Evolutionary conservation across 2,888 invertebrate species (phyloP).

Genomic region (Isotomurus palustris): DNA sequence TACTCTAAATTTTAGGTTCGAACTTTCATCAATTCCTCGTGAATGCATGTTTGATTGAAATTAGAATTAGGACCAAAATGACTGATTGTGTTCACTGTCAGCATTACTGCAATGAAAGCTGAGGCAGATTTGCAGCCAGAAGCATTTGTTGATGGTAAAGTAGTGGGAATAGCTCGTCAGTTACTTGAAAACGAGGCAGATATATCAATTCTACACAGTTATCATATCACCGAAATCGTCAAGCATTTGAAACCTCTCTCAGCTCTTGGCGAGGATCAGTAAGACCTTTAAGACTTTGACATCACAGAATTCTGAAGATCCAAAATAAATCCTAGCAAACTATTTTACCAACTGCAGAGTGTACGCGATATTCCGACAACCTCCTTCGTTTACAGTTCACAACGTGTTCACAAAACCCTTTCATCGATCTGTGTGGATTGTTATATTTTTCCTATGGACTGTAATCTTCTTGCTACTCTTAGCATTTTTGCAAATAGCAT

Average conservation of each 20-base stretch:
- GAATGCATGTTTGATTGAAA: not conserved
- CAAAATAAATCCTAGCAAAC: not conserved
- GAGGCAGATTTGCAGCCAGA: not conserved
- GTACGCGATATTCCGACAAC: constrained; percentile 22
- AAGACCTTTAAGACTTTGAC: not conserved
- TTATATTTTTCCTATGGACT: not conserved
- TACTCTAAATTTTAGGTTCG: constrained; percentile 19
- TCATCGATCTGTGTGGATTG: constrained; percentile 9
- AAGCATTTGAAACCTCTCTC: constrained; percentile 12
- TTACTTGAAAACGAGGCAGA: constrained; percentile 13
- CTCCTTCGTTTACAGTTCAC: constrained; percentile 13
- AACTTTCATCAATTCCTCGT: not conserved
- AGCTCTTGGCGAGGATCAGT: constrained; percentile 14
- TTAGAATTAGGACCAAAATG: no score
- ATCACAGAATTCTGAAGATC: not conserved
- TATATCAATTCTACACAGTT: constrained; percentile 13
- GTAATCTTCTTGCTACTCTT: constrained; percentile 4
- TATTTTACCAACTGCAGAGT: constrained; percentile 14
- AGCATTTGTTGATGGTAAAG: not conserved
- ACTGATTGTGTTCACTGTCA: constrained; percentile 2
- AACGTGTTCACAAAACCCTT: constrained; percentile 27
- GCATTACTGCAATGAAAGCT: constrained; percentile 12
- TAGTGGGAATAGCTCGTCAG: constrained; percentile 14
- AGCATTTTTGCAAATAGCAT: not conserved
- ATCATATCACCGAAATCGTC: not conserved